Conservation (phyloP, 2,888 invertebrate species). For the Phragmatobia fuliginosa region DNA sequence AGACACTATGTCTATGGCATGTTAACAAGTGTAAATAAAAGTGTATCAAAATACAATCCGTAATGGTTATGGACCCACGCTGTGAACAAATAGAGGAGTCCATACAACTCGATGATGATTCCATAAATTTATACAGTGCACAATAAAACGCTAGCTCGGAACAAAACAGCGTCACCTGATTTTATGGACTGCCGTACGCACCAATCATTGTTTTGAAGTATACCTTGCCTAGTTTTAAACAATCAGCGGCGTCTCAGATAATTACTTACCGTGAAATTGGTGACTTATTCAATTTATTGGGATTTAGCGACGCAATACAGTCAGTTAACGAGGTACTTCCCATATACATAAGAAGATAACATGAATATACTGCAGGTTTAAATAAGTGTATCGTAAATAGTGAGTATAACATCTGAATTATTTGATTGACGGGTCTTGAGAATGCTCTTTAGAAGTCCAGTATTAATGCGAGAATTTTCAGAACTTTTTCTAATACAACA, state of each 20-base stretch:
- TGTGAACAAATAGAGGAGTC: slow-evolving; percentile 79
- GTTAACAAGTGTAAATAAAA: slow-evolving; percentile 78
- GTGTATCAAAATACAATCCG: slow-evolving; percentile 80
- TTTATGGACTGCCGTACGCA: slow-evolving; percentile 73
- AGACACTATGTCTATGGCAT: slow-evolving; percentile 52
- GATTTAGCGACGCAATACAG: slow-evolving; percentile 63
- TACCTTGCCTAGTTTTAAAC: slow-evolving; percentile 60
- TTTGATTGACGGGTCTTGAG: not conserved
- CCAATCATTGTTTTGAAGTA: slow-evolving; percentile 67
- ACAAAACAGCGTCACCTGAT: slow-evolving; percentile 81
- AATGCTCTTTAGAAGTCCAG: not conserved
- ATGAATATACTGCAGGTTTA: not conserved
- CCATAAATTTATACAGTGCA: slow-evolving; percentile 86
- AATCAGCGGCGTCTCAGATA: slow-evolving; percentile 55
- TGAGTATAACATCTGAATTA: too few relatives aligned
- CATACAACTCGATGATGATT: slow-evolving; percentile 85
- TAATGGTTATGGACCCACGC: slow-evolving; percentile 82
- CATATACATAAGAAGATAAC: not conserved
- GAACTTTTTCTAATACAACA: not conserved
- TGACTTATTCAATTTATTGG: slow-evolving; percentile 66
- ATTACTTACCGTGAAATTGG: slow-evolving; percentile 75
- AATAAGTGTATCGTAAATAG: too few relatives aligned
- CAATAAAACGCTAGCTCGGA: slow-evolving; percentile 81
- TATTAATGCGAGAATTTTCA: not conserved
- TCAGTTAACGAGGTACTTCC: slow-evolving; percentile 35